These are phyloP conservation scores for Sturmia bella DNA, from an alignment of 2,888 invertebrate species.

Conservation along the genomic window DNA sequence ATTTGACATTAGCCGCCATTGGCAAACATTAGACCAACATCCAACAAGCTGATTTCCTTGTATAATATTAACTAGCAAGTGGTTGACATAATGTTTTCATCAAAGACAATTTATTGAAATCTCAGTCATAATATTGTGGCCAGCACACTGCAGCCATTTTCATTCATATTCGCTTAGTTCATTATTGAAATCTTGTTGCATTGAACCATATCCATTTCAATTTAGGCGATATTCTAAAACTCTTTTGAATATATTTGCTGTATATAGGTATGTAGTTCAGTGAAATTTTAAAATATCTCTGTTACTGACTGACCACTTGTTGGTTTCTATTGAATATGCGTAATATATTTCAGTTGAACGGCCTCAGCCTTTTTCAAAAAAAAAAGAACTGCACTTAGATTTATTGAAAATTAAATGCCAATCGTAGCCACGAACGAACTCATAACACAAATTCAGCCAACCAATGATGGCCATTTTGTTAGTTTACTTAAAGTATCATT, in stretches of 20 bases:
- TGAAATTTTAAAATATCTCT: conserved; percentile 27
- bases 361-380: too few relatives aligned
- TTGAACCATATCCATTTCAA: too few relatives aligned
- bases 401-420: conserved; percentile 10
- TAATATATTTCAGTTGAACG: neutral
- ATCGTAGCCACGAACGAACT: neutral
- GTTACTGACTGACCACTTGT: conserved; percentile 2
- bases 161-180: too few relatives aligned
- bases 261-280: neutral
- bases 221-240: neutral
- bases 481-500: conserved; percentile 36
- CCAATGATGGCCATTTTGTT: conserved; percentile 34
- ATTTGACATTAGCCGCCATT: too few relatives aligned
- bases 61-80: too few relatives aligned
- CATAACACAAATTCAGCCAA: neutral
- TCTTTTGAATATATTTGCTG: neutral
- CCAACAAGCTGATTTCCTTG: too few relatives aligned
- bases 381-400: neutral
- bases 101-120: too few relatives aligned
- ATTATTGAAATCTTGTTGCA: too few relatives aligned
- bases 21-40: too few relatives aligned
- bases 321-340: neutral
- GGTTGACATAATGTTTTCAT: too few relatives aligned
- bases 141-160: too few relatives aligned
- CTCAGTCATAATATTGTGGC: too few relatives aligned